Base-by-base conservation (phyloP, 2,888 invertebrate genomes). In the Eristalis tenax region DNA sequence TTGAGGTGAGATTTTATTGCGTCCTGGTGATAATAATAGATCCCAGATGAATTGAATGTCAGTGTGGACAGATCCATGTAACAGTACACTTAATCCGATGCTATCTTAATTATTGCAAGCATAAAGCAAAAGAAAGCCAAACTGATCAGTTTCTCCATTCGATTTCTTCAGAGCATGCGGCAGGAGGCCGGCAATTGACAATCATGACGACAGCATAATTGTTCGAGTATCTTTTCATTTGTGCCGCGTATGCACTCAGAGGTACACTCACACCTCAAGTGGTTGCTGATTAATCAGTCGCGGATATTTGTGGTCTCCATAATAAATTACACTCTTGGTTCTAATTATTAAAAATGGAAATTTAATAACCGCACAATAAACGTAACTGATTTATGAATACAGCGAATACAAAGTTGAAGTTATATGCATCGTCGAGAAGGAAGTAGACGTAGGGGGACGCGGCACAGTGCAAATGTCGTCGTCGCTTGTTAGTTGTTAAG, bases 321-420 rank as follows among this genome's bases (percentile, higher is more conserved):
- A 82, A 78, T 78, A 50, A 82, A 82, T 82, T 73, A 84, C 43
- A 78, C 64, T 78, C 77, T 57, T 69, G 77, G 74, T 82, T 86
- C 77, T 74, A 86, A 82, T 82, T 82, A 87, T 71, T 83, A 57
- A 38, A 79, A 83, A 79, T 71, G 75, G 65, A 75, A 74, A 63
- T 83, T 75, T 83, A 78, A 83, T 79, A 86, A 83, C 86, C 73
- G 23, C 75, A 76, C 73, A 83, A 75, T 87, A 71, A 87, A 70
- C 35, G 59, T 40, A 74, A 75, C 35, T 83, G 83, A 83, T 87
- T 87, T 87, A 83, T 87, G 75, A 82, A 76, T 28, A 70, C 57
- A 23, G 38, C 18, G 35, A 50, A 70, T n/a, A 68, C 50, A 68
- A 63, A 61, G 68, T 43, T 56, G 69, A 35, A 66, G 66, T 22